These are phyloP conservation scores for Crocuta crocuta DNA, from an alignment of 2,113 vertebrate species.

Conservation along the genomic window DNA sequence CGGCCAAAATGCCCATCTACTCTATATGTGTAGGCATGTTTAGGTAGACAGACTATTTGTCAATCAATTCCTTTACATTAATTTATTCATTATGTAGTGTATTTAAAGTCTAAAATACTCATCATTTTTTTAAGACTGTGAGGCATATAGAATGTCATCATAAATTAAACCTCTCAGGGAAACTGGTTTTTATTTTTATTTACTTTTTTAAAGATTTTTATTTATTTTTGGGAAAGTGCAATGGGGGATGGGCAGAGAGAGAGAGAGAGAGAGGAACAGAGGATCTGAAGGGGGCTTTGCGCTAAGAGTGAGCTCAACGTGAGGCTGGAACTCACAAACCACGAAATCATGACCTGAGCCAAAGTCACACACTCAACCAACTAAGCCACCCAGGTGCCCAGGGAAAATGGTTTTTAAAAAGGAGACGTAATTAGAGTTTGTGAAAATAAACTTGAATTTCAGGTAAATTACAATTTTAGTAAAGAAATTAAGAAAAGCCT, in stretches of 20 bases:
- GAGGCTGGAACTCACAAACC: too few relatives aligned
- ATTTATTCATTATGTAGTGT: background rate
- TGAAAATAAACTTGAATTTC: slow-evolving; percentile 19
- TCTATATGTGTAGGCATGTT: background rate
- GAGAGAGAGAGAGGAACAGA: too few relatives aligned
- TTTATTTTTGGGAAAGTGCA: too few relatives aligned
- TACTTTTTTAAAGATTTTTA: too few relatives aligned
- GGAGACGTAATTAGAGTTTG: background rate
- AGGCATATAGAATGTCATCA: background rate
- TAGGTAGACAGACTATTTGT: background rate
- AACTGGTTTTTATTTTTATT: background rate
- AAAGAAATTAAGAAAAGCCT: background rate
- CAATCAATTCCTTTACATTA: background rate
- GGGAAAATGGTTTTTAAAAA: background rate
- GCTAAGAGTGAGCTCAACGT: too few relatives aligned
- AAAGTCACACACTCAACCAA: too few relatives aligned
- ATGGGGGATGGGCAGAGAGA: too few relatives aligned
- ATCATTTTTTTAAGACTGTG: background rate
- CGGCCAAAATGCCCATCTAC: background rate
- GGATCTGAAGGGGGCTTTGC: too few relatives aligned
- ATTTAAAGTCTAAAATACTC: background rate
- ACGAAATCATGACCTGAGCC: too few relatives aligned
- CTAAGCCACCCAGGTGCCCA: background rate
- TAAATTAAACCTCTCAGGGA: background rate
- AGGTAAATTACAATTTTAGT: slow-evolving; percentile 5